Base-by-base conservation (phyloP, 2,888 invertebrate species). In the Caenorhabditis auriculariae region DNA sequence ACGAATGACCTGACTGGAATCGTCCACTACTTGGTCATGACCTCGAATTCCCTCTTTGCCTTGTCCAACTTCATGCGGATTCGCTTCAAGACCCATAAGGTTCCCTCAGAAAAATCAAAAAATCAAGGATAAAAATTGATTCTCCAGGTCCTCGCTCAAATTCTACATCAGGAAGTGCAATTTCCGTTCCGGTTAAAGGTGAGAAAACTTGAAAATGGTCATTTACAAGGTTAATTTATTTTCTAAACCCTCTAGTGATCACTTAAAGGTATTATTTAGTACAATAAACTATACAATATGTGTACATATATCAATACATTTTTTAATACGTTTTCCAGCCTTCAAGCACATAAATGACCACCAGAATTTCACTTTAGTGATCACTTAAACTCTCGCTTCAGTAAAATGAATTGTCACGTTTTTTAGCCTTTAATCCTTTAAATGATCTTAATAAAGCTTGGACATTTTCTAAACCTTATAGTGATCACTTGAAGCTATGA, bases 1-100 rank as follows among this genome's bases (percentile, higher is more conserved):
- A 42, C 43, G 1, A 39, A 59, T 42, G 76, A 78, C 57, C 56
- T 78, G 23, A 60, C 72, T 2, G 67, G 55, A 38, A 58, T 76
- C 27, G 72, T 77, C 6, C 63, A 75, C 42, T 74, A 69, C 45
- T 48, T 76, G 29, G 49, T 69, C 26, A 37, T 54, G 2, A 71
- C 69, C 1, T 47, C 61, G 9, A 54, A 56, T 0, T 69, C 74
- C 2, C 56, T 77, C 24, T 41, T 52, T 4, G 60, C 67, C 2
- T 54, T 77, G 17, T 52, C 63, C 41, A 62, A 61, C 43, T 76
- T 75, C 44, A 52, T 50, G 1, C 48, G 72, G 23, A 66, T 66
- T 28, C 39, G 73, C 44, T 71, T 68, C 48, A 60, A 63, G 41
- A 59, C 66, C 2, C 58, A 55, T 29, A 62, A 61, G 39, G 58